Conservation (phyloP, 2,113 vertebrate genomes). For the Lamprologus speciosus region DNA sequence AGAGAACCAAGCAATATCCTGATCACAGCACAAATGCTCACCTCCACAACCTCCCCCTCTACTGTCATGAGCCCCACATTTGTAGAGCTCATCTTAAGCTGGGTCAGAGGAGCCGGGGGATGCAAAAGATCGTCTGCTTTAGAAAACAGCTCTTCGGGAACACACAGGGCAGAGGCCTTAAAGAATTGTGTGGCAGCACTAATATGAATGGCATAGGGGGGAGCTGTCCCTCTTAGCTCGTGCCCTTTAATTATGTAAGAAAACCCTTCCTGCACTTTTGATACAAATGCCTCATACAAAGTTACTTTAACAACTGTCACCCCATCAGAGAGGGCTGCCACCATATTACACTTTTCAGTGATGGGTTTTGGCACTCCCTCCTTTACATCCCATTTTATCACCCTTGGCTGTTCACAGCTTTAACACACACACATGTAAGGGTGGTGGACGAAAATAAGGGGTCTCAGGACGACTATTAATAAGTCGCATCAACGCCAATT, state of each 20-base stretch:
- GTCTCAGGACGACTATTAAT: background rate
- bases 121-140: background rate
- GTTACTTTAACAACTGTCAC: background rate
- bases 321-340: background rate
- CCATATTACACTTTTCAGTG: background rate
- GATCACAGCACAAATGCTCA: background rate
- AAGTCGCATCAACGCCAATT: fast-evolving
- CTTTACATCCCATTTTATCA: background rate
- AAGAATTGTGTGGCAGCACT: background rate
- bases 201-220: background rate
- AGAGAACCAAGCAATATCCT: background rate
- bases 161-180: background rate
- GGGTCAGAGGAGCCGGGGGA: background rate
- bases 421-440: background rate
- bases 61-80: background rate
- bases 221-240: background rate
- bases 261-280: background rate
- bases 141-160: background rate
- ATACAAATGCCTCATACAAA: background rate
- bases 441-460: background rate
- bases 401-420: background rate
- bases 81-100: background rate
- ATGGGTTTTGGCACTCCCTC: background rate
- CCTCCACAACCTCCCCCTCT: background rate
- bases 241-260: background rate